phyloP scores from a whole-genome alignment of 1,140 invertebrate species.

The Heliothis virescens region DNA sequence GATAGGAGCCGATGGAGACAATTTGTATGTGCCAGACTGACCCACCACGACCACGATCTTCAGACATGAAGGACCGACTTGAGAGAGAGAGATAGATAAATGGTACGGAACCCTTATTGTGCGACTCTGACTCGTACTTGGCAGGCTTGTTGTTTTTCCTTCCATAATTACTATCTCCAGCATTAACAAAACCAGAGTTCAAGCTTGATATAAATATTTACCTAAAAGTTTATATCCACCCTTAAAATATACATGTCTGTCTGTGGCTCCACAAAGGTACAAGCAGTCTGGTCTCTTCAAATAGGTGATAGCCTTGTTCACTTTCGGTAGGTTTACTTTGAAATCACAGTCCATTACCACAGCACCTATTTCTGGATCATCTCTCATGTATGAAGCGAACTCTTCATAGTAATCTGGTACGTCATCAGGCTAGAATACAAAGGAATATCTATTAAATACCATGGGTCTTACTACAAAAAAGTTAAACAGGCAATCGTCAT shows the following conservation, averaged over 20 bases:
- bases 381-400: slow-evolving; percentile 70
- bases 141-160: no score
- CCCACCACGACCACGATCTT: no score
- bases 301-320: slow-evolving; percentile 83
- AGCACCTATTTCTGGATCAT: slow-evolving; percentile 81
- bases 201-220: slow-evolving; percentile 50
- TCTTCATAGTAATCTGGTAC: slow-evolving; percentile 70
- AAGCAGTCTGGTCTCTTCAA: slow-evolving; percentile 81
- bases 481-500: no score
- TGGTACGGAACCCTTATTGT: no score
- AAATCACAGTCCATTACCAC: slow-evolving; percentile 86
- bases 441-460: not conserved
- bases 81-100: no score
- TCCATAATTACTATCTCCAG: not conserved
- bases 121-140: no score
- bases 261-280: slow-evolving; percentile 82
- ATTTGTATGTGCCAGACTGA: no score
- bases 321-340: slow-evolving; percentile 79
- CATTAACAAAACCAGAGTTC: not conserved
- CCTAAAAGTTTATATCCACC: slow-evolving; percentile 63
- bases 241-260: slow-evolving; percentile 78
- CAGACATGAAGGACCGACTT: no score
- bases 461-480: no score
- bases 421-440: slow-evolving; percentile 68
- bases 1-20: no score